Evolutionary conservation across 1,140 invertebrate genomes (phyloP), one percentile per base, ranked within the genome.

Genomic region (Trichonephila clavata): DNA sequence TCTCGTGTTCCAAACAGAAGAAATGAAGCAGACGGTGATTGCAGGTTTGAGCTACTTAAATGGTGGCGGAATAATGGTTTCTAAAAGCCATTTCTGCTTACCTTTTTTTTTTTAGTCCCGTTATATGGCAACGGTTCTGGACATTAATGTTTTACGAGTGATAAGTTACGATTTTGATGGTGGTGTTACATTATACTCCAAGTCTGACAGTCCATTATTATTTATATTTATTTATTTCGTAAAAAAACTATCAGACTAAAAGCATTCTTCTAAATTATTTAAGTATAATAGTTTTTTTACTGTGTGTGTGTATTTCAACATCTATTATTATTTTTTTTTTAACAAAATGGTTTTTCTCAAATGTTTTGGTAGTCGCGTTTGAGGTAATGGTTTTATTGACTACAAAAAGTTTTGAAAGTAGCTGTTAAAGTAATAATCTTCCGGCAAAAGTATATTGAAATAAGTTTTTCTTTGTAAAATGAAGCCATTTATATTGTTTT

Each of bases 141-240:
- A 21, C 59, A 39, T 65, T 88, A 65, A 68, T 10, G 61, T 88
- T 71, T 68, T 24, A 68, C n/a, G 32, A 88, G 61, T 50, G 61
- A 88, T 68, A 71, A 88, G 60, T 88, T 88, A 63, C 43, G 59
- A 88, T 88, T 68, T 77, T 39, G 71, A 61, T 60, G 84, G 21
- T n/a, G 24, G 39, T 84, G 39, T 57, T 57, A 84, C 81, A 57
- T 84, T 84, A 84, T 57, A n/a, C 81, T 57, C 81, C 0, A 57
- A 21, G 27, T 59, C 81, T 57, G 39, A 57, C 43, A 59, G 81
- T 84, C 39, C 13, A 43, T 84, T 57, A 57, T 84, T 84, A 84
- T 84, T 59, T 84, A 50, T 84, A 57, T 84, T 84, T 84, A 57
- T 84, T 84, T 84, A 50, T 50, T 59, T 59, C 50, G 39, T n/a